Evolutionary conservation across 1,140 invertebrate genomes (phyloP), one percentile per base, ranked within the genome.

Genomic region (Pomacea maculata): DNA sequence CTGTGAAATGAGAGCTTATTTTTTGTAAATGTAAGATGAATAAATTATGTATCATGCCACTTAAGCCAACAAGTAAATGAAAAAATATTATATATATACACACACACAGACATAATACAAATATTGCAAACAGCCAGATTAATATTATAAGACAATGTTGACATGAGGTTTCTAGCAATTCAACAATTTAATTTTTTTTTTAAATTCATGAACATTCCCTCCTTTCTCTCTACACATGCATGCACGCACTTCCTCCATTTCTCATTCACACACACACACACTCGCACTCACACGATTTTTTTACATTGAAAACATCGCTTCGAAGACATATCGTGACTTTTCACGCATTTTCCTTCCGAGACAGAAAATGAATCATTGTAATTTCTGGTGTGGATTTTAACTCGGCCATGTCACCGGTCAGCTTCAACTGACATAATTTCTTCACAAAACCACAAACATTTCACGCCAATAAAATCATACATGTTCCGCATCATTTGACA

Each of bases 201-300:
- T 25, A 25, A 25, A 21, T 21, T 12, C 4, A 21, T 29, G 17
- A 25, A 25, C 34, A 34, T 52, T 52, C 52, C n/a, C 15, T 52
- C 25, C 70, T 71, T 11, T 29, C 70, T 29, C 6, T 71, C 70
- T 74, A 83, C 79, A 57, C 82, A 83, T 73, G 63, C 65, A 81
- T 72, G 76, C 80, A 83, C 80, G 29, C n/a, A 61, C 45, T 11
- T 55, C n/a, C 55, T 14, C 73, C 73, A 29, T 6, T 4, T n/a
- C 54, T n/a, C 73, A 25, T 8, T 57, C 73, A 14, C 52, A 55
- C 73, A 55, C 52, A 75, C 54, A 73, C 1, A 71, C 17, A 57
- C 54, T 0, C 8, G 21, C 19, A 61, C 54, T 21, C 34, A 75
- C 8, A 55, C 55, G 17, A 61, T 12, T 12, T 10, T 61, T 61